Base-by-base conservation (phyloP, 2,797 vertebrate genomes). In the Arnoldichthys spilopterus region DNA sequence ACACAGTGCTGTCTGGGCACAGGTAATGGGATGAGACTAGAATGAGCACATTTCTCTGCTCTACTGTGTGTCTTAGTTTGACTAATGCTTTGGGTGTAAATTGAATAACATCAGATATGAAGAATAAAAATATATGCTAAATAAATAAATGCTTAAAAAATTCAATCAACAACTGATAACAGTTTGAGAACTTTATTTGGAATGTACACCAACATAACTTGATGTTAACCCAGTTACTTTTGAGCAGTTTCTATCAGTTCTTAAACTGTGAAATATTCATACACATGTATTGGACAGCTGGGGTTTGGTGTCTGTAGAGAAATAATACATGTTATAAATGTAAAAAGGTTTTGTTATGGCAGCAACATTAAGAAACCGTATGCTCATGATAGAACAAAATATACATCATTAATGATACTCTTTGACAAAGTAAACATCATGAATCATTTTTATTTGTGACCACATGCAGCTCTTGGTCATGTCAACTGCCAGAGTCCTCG, bases 1-100 rank as follows among this genome's bases (percentile, higher is more conserved):
- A 81, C 80, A 73, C 58, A 77, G 58, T 47, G 30, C 72, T 76
- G 77, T 82, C 82, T 79, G 69, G 61, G 72, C 34, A 59, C 53
- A 30, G 58, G 66, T 80, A 75, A 80, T 75, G 58, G 64, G 43
- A 63, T 63, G 66, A 70, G 72, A 70, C 45, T 75, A 53, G 20
- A 15, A 53, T 62, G 26, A 79, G 72, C 20, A 74, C 64, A 79
- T 69, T n/a, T 69, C 22, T 69, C 58, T 73, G n/a, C 40, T 74
- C 16, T 24, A 18, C 72, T 45, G 37, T 26, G 24, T 71, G 26
- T 24, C 56, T 66, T 12, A 56, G 34, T 40, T 30, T 66, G 45
- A 47, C 32, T 40, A 18, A 30, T 34, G n/a, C 9, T 71, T 20
- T 26, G 34, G 62, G 34, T n/a, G 24, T 13, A 18, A 18, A 6